These are phyloP conservation scores for Pachydiplax longipennis DNA, from an alignment of 2,888 invertebrate species.

Conservation along the genomic window DNA sequence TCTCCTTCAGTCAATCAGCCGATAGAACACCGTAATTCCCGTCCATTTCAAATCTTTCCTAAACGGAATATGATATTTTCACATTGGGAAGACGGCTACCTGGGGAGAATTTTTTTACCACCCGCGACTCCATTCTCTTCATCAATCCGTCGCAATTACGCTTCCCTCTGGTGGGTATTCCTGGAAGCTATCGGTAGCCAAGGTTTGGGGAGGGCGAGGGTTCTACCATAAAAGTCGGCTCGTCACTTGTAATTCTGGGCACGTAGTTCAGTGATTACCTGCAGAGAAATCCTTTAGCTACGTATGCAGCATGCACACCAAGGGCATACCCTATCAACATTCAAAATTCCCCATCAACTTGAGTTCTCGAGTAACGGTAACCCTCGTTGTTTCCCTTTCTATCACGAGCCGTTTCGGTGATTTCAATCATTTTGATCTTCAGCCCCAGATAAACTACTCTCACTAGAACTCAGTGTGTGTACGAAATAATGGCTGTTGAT, in stretches of 20 bases:
- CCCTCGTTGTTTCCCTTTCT: too few species aligned
- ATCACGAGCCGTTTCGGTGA: too few species aligned
- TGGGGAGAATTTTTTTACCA: background rate
- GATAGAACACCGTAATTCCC: background rate
- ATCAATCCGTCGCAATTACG: slow-evolving; percentile 27
- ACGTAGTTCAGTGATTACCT: slow-evolving; percentile 23
- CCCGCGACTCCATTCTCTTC: background rate
- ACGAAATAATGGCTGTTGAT: too few species aligned
- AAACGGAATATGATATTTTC: background rate
- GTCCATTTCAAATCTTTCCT: background rate
- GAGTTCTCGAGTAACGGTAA: too few species aligned
- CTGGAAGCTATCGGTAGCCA: background rate
- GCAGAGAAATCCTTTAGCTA: background rate
- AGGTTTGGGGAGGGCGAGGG: background rate
- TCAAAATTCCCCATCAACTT: too few species aligned
- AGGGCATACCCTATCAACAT: too few species aligned
- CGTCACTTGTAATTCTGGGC: slow-evolving; percentile 24
- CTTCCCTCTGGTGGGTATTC: slow-evolving; percentile 7
- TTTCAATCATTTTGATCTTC: too few species aligned
- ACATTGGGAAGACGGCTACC: background rate
- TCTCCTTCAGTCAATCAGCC: background rate
- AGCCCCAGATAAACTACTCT: too few species aligned
- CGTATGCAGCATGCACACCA: too few species aligned
- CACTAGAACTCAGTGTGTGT: too few species aligned
- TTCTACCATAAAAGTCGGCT: background rate